Conservation (phyloP, 2,888 invertebrate genomes). For the Catocala nupta region DNA sequence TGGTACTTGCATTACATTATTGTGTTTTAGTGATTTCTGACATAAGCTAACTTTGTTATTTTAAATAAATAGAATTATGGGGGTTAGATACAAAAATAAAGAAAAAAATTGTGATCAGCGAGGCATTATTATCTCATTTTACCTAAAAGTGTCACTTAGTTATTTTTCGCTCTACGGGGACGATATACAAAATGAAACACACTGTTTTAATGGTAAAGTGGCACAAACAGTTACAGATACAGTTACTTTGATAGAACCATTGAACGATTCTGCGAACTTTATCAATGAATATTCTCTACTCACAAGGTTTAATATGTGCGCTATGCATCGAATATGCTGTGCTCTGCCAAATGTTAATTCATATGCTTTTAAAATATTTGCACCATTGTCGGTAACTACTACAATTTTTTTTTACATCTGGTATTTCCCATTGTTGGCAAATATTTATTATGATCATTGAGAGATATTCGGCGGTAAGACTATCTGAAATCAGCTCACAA, state of each 20-base stretch:
- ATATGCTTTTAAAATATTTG: conserved; percentile 48
- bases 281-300: conserved; percentile 47
- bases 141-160: too few species aligned
- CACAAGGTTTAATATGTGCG: conserved; percentile 50
- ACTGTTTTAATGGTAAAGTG: conserved; percentile 5
- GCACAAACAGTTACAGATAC: conserved; percentile 17
- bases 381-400: conserved; percentile 42
- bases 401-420: conserved; percentile 44
- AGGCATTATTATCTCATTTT: too few species aligned
- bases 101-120: too few species aligned
- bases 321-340: conserved; percentile 51
- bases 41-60: too few species aligned
- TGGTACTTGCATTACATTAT: too few species aligned
- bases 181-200: too few species aligned
- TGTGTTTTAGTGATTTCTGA: too few species aligned
- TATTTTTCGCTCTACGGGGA: too few species aligned
- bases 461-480: conserved; percentile 47
- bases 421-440: conserved; percentile 45
- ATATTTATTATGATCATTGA: conserved; percentile 30
- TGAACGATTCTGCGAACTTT: conserved; percentile 50
- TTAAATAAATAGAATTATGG: too few species aligned
- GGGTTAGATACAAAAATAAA: too few species aligned
- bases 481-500: conserved; percentile 44
- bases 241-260: conserved; percentile 53
- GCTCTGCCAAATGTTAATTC: conserved; percentile 45